These are phyloP conservation scores for Pyrgilauda ruficollis DNA, from an alignment of 2,113 vertebrate species.

Conservation along the genomic window DNA sequence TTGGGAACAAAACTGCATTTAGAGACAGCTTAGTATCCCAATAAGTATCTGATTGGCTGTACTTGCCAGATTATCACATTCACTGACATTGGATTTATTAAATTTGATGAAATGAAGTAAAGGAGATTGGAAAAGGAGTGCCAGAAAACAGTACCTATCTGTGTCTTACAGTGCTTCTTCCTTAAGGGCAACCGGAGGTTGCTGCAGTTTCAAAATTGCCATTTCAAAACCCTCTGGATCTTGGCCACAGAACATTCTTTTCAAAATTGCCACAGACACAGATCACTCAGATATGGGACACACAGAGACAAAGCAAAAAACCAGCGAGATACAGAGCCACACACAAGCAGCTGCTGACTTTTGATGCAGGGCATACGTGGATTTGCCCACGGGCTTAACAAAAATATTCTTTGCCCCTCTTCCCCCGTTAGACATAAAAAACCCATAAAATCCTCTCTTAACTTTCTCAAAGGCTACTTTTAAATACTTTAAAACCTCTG, in stretches of 20 bases:
- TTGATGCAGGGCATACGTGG: neutral
- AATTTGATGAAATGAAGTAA: neutral
- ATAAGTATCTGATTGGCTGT: neutral
- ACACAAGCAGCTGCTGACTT: neutral
- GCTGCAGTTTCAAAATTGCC: conserved; percentile 10
- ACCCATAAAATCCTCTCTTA: neutral
- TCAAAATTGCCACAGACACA: conserved; percentile 32
- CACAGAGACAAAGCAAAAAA: neutral
- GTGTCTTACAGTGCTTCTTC: neutral
- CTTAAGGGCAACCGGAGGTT: conserved; percentile 31
- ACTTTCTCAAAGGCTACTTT: neutral
- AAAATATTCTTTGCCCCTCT: neutral
- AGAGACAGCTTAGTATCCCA: neutral
- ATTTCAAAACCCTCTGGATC: conserved; percentile 49
- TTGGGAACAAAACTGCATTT: neutral
- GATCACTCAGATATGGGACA: neutral
- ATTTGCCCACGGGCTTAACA: neutral
- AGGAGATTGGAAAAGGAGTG: neutral
- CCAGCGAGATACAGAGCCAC: neutral
- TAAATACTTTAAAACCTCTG: neutral
- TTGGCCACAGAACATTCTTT: conserved; percentile 45
- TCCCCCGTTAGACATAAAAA: neutral
- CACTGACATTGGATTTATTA: neutral
- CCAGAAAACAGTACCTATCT: conserved; percentile 18
- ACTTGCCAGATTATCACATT: neutral